Evolutionary conservation across 2,113 vertebrate genomes (phyloP).

Genomic region (Willisornis vidua): DNA sequence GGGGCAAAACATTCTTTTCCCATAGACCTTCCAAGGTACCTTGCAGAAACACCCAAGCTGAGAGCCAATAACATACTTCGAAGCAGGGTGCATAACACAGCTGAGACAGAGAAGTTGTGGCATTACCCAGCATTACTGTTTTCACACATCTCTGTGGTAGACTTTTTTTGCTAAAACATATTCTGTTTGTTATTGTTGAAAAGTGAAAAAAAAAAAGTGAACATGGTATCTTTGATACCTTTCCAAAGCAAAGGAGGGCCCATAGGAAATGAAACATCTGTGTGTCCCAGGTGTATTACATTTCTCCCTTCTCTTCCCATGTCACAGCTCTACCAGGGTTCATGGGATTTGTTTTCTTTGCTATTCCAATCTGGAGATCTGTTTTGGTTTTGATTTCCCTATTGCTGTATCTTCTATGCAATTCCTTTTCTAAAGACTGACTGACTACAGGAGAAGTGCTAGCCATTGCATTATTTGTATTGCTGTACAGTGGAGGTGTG

Average conservation of each 20-base stretch:
- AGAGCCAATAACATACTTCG: background rate
- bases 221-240: background rate
- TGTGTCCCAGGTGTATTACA: background rate
- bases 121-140: background rate
- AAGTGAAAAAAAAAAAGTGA: background rate
- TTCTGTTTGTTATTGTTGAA: background rate
- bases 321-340: slow-evolving; percentile 46
- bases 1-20: background rate
- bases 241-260: background rate
- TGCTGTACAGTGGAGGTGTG: slow-evolving; percentile 78
- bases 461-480: slow-evolving; percentile 79
- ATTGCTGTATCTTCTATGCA: slow-evolving; percentile 96
- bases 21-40: background rate
- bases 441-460: slow-evolving; percentile 77
- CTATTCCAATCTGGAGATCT: slow-evolving; percentile 63
- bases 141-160: background rate
- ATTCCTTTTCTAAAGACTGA: slow-evolving; percentile 85
- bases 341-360: slow-evolving; percentile 51
- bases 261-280: background rate
- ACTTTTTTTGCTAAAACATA: background rate
- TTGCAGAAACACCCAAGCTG: background rate
- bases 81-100: background rate
- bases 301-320: slow-evolving; percentile 71
- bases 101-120: background rate
- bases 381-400: slow-evolving; percentile 75